Conservation (phyloP, 2,888 invertebrate species). For the Erebia ligea region DNA sequence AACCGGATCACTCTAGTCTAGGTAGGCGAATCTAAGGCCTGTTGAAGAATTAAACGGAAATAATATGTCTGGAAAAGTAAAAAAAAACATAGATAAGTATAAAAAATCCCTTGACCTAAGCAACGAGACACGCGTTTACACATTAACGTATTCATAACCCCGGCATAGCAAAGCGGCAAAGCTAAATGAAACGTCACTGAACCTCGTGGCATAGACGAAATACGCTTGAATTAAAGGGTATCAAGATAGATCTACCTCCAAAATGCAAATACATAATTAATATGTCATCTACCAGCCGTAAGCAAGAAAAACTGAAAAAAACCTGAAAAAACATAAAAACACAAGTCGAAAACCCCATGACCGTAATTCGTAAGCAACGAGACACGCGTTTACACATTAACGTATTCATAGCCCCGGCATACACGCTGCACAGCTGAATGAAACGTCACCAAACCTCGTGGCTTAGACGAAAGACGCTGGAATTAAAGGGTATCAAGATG, state of each 20-base stretch:
- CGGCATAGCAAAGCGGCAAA: neutral
- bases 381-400: neutral
- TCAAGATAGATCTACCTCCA: neutral
- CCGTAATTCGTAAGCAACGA: too few relatives aligned
- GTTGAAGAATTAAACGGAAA: too few relatives aligned
- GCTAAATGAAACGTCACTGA: neutral
- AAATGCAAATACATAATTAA: too few relatives aligned
- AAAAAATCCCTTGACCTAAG: too few relatives aligned
- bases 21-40: too few relatives aligned
- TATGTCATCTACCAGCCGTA: neutral
- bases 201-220: neutral
- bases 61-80: too few relatives aligned
- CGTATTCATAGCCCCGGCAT: neutral
- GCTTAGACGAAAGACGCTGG: neutral
- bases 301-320: neutral
- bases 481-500: neutral
- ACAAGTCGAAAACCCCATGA: neutral
- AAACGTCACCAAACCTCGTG: neutral
- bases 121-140: neutral
- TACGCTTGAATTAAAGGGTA: neutral
- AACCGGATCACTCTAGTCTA: too few relatives aligned
- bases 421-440: slow-evolving; percentile 24
- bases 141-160: neutral
- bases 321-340: too few relatives aligned
- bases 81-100: too few relatives aligned